Evolutionary conservation across 1,140 invertebrate genomes (phyloP).

Genomic region (Heterodera carotae): DNA sequence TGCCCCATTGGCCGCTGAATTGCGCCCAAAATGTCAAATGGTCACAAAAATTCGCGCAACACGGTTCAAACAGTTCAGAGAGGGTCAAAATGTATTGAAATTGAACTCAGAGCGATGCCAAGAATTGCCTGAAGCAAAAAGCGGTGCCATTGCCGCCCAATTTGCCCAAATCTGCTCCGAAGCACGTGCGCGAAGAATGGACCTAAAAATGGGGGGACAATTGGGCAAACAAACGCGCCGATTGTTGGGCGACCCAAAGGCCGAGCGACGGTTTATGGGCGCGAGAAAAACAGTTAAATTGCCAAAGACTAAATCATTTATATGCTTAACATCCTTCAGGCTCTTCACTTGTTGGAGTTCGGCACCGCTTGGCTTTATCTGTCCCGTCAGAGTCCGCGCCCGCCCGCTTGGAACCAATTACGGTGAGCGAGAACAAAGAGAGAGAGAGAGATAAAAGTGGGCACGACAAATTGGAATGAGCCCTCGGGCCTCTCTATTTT

Average conservation of each 20-base stretch:
- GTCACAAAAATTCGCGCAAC: conserved; percentile 5
- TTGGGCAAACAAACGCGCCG: conserved; percentile 18
- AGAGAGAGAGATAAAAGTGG: no score
- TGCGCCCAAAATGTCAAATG: conserved; percentile 19
- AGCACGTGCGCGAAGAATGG: conserved; percentile 18
- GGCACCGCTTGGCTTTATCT: conserved; percentile 23
- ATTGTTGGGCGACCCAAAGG: conserved; percentile 4
- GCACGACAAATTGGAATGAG: no score
- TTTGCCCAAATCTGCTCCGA: conserved; percentile 22
- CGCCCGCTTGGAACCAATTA: conserved; percentile 18
- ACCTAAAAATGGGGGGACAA: conserved; percentile 10
- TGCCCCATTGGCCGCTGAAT: conserved; percentile 29
- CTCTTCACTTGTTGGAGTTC: conserved; percentile 24
- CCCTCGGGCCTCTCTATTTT: no score
- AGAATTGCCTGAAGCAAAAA: conserved; percentile 11
- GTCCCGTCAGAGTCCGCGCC: conserved; percentile 18
- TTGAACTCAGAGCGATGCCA: background rate
- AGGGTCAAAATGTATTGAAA: background rate
- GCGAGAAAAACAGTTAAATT: conserved; percentile 15
- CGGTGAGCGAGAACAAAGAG: background rate
- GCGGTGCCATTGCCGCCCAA: conserved; percentile 6
- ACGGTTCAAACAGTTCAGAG: conserved; percentile 2
- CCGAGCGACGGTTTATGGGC: conserved; percentile 13
- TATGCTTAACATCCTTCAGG: background rate
- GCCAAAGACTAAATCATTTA: background rate